Base-by-base conservation (phyloP, 2,797 vertebrate genomes). In the Fringilla coelebs region DNA sequence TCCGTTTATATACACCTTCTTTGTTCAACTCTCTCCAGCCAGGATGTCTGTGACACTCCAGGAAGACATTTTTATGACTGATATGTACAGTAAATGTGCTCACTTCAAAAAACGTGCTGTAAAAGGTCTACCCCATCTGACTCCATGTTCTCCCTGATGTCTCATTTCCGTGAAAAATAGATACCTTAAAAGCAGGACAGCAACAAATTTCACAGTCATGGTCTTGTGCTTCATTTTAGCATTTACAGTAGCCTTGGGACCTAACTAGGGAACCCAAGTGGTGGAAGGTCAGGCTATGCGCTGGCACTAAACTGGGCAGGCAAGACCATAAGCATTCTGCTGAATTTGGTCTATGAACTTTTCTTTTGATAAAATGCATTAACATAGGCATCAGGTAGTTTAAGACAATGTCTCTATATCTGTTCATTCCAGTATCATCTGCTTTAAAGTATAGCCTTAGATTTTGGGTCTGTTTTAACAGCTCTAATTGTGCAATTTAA, bases 151-250 rank as follows among this genome's bases (percentile, higher is more conserved):
- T 96, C 86, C 83, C 67, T 54, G 52, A 67, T 82, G 82, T 67
- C 49, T 68, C 32, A 75, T 90, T 63, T 72, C 22, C 2, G 24
- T 82, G 82, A 96, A 95, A 93, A 87, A 82, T 48, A 12, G 31
- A 70, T 88, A 74, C 6, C 54, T 94, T 57, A 86, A 94, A 96
- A 91, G n/a, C 12, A 94, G 55, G 65, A 84, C 67, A 87, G 36
- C 54, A 82, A 88, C 32, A 88, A 75, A 86, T 89, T 93, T 88
- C 32, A 66, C 48, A 90, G 60, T 71, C 46, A 71, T 95, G 43
- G 63, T 63, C 81, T 82, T 94, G n/a, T 36, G 58, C 46, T 94
- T 94, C 46, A 65, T 94, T 95, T 96, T 93, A 71, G 24, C 52
- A 40, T 85, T 93, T 95, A 89, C 36, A 71, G 6, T 13, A 90